Base-by-base conservation (phyloP, 2,888 invertebrate species). In the Octodonta nipae region DNA sequence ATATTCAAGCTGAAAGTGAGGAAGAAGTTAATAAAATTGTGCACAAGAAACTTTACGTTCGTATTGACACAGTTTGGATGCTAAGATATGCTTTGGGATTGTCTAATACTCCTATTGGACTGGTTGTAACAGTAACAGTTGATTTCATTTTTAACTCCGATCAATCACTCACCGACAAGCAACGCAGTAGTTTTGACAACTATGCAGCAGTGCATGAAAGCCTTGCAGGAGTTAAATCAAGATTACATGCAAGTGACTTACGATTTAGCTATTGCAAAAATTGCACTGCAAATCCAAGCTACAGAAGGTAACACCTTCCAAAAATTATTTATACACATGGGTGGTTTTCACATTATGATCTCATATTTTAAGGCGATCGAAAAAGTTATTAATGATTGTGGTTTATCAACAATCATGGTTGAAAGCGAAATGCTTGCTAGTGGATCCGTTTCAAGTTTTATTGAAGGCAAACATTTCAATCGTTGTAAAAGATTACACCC, bases 281-380 rank as follows among this genome's bases (percentile, higher is more conserved):
- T 33, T 10, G 28, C 28, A 22, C 13, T 28, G 27, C 27, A 33
- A 33, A 4, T 33, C 3, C 20, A 33, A 28, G 14, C 15, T 3
- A 33, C 14, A 2, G 33, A 33, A 22, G 7, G 1, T 10, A 4
- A 14, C 4, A 25, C 5, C 2, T 31, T 31, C 13, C 5, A 10
- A 13, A 31, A 14, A n/a, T 25, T 31, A 12, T 25, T 31, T 14
- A 31, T 31, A 25, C 24, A 33, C 15, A 11, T 29, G 7, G 28
- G 29, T 13, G 13, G 22, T 11, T 33, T 29, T 15, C 33, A 33
- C 6, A 25, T 33, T 8, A 13, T 22, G 24, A 1, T 24, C 3
- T 13, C 33, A 6, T 33, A 33, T 29, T 33, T 33, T 15, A 33
- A 33, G 6, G 33, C 33, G 13, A 22, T 29, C 3, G 33, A 28